Evolutionary conservation across 2,113 vertebrate genomes (phyloP), one percentile per base, ranked within the genome.

Genomic region (Leiothrix lutea): DNA sequence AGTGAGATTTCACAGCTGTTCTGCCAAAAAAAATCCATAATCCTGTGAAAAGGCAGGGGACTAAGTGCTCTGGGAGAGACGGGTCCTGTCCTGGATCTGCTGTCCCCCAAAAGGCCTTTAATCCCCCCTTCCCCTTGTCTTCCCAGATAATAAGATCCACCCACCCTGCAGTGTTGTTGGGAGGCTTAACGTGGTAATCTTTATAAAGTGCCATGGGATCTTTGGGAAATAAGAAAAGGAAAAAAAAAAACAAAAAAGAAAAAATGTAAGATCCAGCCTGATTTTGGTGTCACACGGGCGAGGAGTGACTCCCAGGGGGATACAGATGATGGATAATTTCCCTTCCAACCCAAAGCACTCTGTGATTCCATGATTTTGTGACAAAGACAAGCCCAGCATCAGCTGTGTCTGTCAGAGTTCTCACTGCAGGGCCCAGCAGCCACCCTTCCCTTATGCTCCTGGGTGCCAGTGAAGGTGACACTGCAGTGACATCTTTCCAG

Each of bases 1-100:
- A 22, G 35, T 42, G 95, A 92, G 33, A 50, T 40, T 89, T 94
- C 80, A 44, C 87, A 96, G 95, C 83, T 94, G 80, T 70, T 66
- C 80, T 89, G 78, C 73, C 86, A 81, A 74, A 92, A 94, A 81
- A 92, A 94, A 81, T 70, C 47, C 58, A 47, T 44, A 84, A 86
- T 45, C 80, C 51, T 13, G 40, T 29, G 69, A 17, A 70, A 58
- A 92, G 54, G 64, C 48, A 51, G 0, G 0, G 79, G 40, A 64
- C 57, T 64, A 51, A 90, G 80, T 38, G 69, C 57, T 72, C 33
- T 4, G 38, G 17, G 86, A 82, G 48, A 40, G 62, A 31, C 0
- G 1, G 58, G 48, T 60, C 77, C 78, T 79, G 51, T 44, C 78
- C 81, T 47, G 53, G 53, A 53, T 79, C 73, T 69, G 65, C 35